Conservation (phyloP, 2,888 invertebrate species). For the Aricia artaxerxes region DNA sequence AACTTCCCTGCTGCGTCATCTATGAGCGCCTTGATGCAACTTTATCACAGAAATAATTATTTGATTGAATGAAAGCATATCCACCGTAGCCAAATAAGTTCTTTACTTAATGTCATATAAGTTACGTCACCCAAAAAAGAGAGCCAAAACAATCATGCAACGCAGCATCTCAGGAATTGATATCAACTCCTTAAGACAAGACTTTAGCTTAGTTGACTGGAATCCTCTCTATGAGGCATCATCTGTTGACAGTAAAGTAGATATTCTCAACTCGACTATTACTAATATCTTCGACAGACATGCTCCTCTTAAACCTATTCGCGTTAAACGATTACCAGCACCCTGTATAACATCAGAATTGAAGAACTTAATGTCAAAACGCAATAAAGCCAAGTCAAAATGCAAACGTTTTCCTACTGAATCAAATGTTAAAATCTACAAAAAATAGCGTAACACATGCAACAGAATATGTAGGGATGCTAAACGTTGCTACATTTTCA, state of each 20-base stretch:
- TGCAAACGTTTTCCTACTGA: conserved; percentile 5
- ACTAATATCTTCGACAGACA: not conserved
- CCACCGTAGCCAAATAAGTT: no score
- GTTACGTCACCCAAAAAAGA: not conserved
- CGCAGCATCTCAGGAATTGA: not conserved
- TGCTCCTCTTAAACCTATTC: conserved; percentile 6
- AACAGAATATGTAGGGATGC: no score
- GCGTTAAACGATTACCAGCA: conserved; percentile 22
- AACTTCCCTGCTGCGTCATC: no score
- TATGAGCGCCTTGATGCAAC: no score
- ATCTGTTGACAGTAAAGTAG: conserved; percentile 9
- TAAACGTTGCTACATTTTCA: no score
- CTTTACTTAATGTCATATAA: no score
- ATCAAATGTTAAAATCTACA: not conserved
- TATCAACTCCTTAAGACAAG: not conserved
- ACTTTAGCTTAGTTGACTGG: not conserved
- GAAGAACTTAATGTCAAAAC: conserved; percentile 16
- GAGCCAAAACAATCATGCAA: conserved; percentile 21
- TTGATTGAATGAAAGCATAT: no score
- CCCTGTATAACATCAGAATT: conserved; percentile 22
- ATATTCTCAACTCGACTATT: not conserved
- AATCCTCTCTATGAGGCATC: not conserved
- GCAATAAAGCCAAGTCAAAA: conserved; percentile 19
- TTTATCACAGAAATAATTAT: no score
- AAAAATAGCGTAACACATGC: no score